Evolutionary conservation across 1,140 invertebrate genomes (phyloP).

Genomic region (Papilio aristodemus): DNA sequence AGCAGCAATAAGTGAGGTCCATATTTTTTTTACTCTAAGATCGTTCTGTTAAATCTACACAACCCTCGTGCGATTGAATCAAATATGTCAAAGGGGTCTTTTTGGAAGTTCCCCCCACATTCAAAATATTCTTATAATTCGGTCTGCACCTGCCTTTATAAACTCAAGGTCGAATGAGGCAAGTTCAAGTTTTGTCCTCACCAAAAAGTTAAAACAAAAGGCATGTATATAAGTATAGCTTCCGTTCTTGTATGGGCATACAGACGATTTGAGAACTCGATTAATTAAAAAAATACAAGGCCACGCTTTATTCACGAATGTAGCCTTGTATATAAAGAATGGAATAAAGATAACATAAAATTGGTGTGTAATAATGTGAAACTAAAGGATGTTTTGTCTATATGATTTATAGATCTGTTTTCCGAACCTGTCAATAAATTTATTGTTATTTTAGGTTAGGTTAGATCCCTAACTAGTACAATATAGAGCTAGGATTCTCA

Average conservation of each 20-base stretch:
- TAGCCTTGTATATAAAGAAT: not conserved
- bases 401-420: not conserved
- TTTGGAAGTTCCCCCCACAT: conserved; percentile 10
- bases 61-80: conserved; percentile 1
- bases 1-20: no score
- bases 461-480: no score
- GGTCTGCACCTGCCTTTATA: conserved; percentile 15
- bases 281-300: conserved; percentile 20
- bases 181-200: conserved; percentile 25
- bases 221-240: not conserved
- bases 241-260: conserved; percentile 14
- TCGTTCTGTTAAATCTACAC: not conserved
- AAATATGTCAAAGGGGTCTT: not conserved
- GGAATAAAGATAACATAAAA: not conserved
- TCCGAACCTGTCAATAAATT: not conserved
- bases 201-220: conserved; percentile 30
- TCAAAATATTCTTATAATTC: conserved; percentile 11
- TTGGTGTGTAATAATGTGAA: not conserved
- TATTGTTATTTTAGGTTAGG: not conserved
- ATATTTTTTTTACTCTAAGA: not conserved
- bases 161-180: conserved; percentile 22
- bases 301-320: not conserved
- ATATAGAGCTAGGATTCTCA: no score
- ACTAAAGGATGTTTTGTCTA: not conserved
- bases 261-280: conserved; percentile 18